Base-by-base conservation (phyloP, 2,888 invertebrate genomes). In the Cyclophora albipunctata region DNA sequence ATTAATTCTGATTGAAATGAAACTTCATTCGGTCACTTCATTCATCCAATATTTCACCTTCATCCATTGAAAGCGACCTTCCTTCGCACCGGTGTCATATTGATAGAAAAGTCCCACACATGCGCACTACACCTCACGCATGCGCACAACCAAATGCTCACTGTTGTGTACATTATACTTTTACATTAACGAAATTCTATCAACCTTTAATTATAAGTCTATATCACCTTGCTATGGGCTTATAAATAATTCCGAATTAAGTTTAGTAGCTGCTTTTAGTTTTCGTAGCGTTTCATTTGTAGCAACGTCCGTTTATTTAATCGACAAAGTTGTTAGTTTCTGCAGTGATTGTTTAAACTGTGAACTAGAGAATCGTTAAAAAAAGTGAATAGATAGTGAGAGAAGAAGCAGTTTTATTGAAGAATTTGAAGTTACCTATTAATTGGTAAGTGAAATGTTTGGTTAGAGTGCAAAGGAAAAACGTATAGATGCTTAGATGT, bases 31-130 rank as follows among this genome's bases (percentile, higher is more conserved):
- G 51, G 35, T 48, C 34, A 45, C 48, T 75, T 73, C 84, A 87
- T 85, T 86, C 84, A 86, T 81, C 64, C 67, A 60, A 64, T 66
- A 67, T 20, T 20, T 74, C 70, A 73, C 75, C 75, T 77, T 75
- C 72, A 62, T 61, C 74, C 84, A 85, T 83, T 85, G 82, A 84
- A 69, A 52, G 51, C 63, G 74, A 76, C 78, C 77, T 78, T 78
- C 75, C 54, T 59, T 67, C 62, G 58, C 52, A 61, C 55, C 68
- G 63, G 59, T 74, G 71, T 79, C 81, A 84, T 87, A 87, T 87
- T 78, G 87, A 87, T 81, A 81, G 69, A 73, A 66, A 63, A 53
- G 42, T 34, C 50, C 63, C 50, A 63, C 48, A 69, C 85, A 77
- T 85, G 84, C 84, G 84, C 78, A 52, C 40, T 66, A 4, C 34